Conservation (phyloP, 1,140 invertebrate genomes). For the Drosophila burlai region DNA sequence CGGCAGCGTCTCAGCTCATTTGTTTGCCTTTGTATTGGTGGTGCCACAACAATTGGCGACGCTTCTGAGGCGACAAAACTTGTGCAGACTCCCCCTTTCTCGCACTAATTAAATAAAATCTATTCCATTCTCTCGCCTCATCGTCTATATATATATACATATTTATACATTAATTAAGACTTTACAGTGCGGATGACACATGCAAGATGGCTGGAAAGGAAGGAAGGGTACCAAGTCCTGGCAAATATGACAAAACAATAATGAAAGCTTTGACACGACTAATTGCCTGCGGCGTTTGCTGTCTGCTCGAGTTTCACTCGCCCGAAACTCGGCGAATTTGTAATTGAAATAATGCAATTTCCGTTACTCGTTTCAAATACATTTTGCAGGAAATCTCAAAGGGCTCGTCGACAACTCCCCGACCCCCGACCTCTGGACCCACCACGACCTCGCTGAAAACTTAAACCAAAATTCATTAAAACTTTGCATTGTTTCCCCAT, state of each 20-base stretch:
- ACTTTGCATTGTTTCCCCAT: conserved; percentile 78
- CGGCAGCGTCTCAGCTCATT: conserved; percentile 55
- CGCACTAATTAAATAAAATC: conserved; percentile 80
- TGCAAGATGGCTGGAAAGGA: conserved; percentile 9
- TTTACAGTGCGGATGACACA: conserved; percentile 77
- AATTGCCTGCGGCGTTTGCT: conserved; percentile 81
- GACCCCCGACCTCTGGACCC: neutral
- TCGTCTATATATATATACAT: conserved; percentile 60
- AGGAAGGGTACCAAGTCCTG: conserved; percentile 15
- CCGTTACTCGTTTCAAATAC: conserved; percentile 82
- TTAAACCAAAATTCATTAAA: conserved; percentile 84
- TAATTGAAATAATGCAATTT: conserved; percentile 84
- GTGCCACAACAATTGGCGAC: conserved; percentile 75
- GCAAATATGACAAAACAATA: conserved; percentile 83
- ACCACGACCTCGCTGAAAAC: conserved; percentile 66
- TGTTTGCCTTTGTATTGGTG: conserved; percentile 78
- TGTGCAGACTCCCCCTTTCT: conserved; percentile 20
- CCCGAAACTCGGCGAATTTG: conserved; percentile 64
- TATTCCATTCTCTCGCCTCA: conserved; percentile 60
- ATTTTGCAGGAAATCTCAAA: conserved; percentile 81
- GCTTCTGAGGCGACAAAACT: conserved; percentile 66
- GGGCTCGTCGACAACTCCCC: conserved; percentile 51
- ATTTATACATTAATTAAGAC: conserved; percentile 82
- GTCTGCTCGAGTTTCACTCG: conserved; percentile 69
- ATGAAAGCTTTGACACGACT: conserved; percentile 84